These are phyloP conservation scores for Bubo blakistoni DNA, from an alignment of 2,113 vertebrate genomes.

Conservation along the genomic window DNA sequence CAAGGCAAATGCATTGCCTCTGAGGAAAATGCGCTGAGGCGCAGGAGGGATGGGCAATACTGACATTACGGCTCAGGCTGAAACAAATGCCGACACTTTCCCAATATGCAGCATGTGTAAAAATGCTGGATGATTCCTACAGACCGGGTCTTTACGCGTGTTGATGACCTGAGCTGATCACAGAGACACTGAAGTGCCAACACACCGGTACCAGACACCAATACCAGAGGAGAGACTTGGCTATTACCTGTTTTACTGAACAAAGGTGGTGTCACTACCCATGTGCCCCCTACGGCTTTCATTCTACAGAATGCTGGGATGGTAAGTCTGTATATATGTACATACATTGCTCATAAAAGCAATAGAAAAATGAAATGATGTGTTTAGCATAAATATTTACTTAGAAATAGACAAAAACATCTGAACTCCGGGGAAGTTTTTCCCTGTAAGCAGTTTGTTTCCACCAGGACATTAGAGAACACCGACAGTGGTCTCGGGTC, in stretches of 20 bases:
- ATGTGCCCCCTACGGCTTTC: not conserved
- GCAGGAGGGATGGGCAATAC: not conserved
- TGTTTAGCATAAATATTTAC: not conserved
- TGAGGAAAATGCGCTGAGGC: not conserved
- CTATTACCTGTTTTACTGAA: not conserved
- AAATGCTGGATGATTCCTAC: not conserved
- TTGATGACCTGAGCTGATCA: not conserved
- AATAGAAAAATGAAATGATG: not conserved
- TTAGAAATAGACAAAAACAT: not conserved
- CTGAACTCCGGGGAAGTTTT: not conserved
- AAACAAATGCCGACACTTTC: not conserved
- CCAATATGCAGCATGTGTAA: not conserved
- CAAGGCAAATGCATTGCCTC: not conserved
- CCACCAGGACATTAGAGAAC: not conserved
- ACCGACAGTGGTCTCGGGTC: rapidly evolving
- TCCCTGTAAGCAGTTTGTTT: not conserved
- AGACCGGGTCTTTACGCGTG: not conserved
- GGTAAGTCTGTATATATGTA: not conserved
- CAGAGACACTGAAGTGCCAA: not conserved
- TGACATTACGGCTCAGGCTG: not conserved
- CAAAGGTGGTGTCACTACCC: not conserved
- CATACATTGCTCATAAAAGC: not conserved
- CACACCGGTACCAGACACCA: not conserved
- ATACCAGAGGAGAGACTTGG: not conserved
- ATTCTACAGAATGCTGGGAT: not conserved